Evolutionary conservation across 2,113 vertebrate genomes (phyloP).

Genomic region (Murina feae): DNA sequence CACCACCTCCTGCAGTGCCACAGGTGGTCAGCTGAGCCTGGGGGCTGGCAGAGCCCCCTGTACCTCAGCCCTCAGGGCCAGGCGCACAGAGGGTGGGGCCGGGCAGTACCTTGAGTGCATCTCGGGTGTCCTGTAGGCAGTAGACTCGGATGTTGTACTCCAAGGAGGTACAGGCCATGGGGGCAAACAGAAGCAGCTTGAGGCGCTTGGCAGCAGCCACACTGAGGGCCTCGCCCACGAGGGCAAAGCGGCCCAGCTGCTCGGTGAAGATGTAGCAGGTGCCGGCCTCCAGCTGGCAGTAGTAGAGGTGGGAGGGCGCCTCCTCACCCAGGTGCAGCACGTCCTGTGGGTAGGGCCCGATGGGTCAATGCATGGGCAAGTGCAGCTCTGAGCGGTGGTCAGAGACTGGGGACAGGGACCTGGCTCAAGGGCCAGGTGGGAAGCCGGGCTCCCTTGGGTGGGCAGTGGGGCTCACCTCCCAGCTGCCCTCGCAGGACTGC

Average conservation of each 20-base stretch:
- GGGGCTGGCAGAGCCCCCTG: fast-evolving
- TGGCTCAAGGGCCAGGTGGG: not conserved
- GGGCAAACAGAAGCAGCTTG: constrained; percentile 95
- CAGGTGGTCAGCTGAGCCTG: not conserved
- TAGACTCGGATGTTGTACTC: constrained; percentile 98
- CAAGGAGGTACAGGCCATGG: constrained; percentile 91
- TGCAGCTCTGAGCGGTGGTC: not conserved
- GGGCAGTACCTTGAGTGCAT: constrained; percentile 90
- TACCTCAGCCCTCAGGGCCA: not conserved
- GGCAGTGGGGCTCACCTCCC: constrained; percentile 88
- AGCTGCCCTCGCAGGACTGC: constrained; percentile 94
- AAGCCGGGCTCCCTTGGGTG: not conserved
- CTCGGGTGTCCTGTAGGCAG: constrained; percentile 96
- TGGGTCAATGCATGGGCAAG: not conserved
- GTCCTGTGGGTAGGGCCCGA: constrained; percentile 80
- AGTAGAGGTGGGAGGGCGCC: constrained; percentile 90
- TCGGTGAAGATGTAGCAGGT: constrained; percentile 94
- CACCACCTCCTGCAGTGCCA: constrained; percentile 90
- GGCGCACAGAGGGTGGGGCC: fast-evolving
- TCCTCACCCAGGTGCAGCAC: constrained; percentile 94
- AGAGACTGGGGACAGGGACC: not conserved
- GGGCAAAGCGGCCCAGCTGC: constrained; percentile 94
- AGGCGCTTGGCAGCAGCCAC: constrained; percentile 96
- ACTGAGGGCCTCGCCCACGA: constrained; percentile 97
- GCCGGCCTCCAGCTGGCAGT: constrained; percentile 96